phyloP scores from a whole-genome alignment of 2,113 vertebrate species.

The Pongo pygmaeus region DNA sequence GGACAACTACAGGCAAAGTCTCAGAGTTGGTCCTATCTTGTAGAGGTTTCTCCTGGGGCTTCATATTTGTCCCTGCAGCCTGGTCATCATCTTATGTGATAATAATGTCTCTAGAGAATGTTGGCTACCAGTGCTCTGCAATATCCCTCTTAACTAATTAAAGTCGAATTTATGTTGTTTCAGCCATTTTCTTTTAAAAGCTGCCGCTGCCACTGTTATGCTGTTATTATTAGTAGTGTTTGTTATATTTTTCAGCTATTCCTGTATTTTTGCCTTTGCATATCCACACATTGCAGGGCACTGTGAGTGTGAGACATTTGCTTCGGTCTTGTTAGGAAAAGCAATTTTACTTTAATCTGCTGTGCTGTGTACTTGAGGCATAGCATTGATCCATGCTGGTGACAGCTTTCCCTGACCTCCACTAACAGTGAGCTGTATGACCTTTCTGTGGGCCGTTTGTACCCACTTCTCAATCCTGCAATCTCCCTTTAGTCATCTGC shows the following conservation, averaged over 20 bases:
- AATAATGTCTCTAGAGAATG: background rate
- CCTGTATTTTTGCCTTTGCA: background rate
- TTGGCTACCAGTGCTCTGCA: background rate
- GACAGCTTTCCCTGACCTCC: background rate
- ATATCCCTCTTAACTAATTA: background rate
- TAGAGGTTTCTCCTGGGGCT: background rate
- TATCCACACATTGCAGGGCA: background rate
- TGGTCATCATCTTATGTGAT: background rate
- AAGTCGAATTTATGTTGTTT: background rate
- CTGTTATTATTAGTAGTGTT: background rate
- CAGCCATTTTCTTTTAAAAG: background rate
- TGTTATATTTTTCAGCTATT: background rate
- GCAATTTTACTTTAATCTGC: background rate
- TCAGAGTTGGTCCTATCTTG: background rate
- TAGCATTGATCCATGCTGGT: fast-evolving
- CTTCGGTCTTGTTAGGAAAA: background rate
- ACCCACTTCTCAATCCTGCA: background rate
- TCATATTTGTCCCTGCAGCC: background rate
- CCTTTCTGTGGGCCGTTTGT: background rate
- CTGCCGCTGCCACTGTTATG: background rate
- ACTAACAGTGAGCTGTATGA: background rate
- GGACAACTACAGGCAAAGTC: background rate
- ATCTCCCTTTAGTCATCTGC: background rate
- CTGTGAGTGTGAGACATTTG: background rate
- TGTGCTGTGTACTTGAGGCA: background rate